These are phyloP conservation scores for Crypturellus tataupa DNA, from an alignment of 2,797 vertebrate genomes.

Conservation along the genomic window DNA sequence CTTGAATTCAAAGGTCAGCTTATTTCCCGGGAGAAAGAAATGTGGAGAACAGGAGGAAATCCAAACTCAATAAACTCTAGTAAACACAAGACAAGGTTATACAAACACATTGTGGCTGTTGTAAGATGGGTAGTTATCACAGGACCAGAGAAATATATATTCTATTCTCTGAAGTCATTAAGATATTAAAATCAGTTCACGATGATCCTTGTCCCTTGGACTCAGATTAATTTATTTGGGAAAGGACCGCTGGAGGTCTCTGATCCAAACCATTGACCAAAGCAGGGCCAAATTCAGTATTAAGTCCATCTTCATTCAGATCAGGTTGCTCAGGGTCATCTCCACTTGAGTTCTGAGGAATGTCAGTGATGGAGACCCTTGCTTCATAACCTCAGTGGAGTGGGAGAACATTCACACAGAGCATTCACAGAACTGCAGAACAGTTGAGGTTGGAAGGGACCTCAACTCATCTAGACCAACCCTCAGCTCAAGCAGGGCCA, in stretches of 20 bases:
- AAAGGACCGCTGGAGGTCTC: background rate
- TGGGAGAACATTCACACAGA: background rate
- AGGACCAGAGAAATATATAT: background rate
- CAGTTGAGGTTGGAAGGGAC: too few relatives aligned
- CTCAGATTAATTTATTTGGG: background rate
- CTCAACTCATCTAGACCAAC: too few relatives aligned
- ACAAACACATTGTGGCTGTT: background rate
- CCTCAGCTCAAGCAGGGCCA: too few relatives aligned
- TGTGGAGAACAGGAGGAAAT: background rate
- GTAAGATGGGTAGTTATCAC: background rate
- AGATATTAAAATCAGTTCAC: background rate
- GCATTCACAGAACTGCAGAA: background rate
- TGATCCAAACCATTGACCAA: background rate
- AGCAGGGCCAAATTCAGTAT: background rate
- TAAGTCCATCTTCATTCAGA: background rate
- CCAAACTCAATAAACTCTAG: background rate
- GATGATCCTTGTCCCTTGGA: background rate
- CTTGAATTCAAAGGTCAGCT: constrained; percentile 24
- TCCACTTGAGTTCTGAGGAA: background rate
- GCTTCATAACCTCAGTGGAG: background rate
- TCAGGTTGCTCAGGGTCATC: background rate
- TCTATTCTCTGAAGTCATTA: background rate
- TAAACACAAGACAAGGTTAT: background rate
- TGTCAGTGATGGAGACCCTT: background rate
- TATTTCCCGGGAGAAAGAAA: background rate